Evolutionary conservation across 2,888 invertebrate genomes (phyloP).

Genomic region (Drosophila picticornis): DNA sequence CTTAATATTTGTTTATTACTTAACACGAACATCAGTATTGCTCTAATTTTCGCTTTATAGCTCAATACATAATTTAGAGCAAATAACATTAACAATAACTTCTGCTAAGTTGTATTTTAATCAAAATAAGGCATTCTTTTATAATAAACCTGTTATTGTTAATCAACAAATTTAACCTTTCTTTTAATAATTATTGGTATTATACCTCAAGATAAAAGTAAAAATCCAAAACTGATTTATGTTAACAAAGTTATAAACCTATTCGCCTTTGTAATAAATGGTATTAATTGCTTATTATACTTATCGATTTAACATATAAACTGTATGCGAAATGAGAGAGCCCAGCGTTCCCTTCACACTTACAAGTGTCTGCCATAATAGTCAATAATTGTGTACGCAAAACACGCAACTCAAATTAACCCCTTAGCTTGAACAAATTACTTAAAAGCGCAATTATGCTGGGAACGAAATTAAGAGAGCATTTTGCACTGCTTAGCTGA

Average conservation of each 20-base stretch:
- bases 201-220: background rate
- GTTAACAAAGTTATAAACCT: background rate
- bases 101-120: background rate
- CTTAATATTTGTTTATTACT: background rate
- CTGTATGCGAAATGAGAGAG: background rate
- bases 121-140: background rate
- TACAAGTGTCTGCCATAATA: background rate
- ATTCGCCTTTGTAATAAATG: background rate
- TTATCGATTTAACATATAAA: background rate
- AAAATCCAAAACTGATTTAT: background rate
- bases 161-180: background rate
- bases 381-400: constrained; percentile 17
- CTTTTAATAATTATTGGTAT: background rate
- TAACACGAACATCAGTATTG: background rate
- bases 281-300: background rate
- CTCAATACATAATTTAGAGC: background rate
- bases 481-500: constrained; percentile 41
- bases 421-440: constrained; percentile 6
- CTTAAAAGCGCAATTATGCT: background rate
- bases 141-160: background rate
- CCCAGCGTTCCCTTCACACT: background rate
- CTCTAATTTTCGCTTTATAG: background rate
- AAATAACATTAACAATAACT: background rate
- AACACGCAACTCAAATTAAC: constrained; percentile 10
- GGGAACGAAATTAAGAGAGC: constrained; percentile 45